phyloP scores from a whole-genome alignment of 2,888 invertebrate species.

The Diplazon laetatorius region DNA sequence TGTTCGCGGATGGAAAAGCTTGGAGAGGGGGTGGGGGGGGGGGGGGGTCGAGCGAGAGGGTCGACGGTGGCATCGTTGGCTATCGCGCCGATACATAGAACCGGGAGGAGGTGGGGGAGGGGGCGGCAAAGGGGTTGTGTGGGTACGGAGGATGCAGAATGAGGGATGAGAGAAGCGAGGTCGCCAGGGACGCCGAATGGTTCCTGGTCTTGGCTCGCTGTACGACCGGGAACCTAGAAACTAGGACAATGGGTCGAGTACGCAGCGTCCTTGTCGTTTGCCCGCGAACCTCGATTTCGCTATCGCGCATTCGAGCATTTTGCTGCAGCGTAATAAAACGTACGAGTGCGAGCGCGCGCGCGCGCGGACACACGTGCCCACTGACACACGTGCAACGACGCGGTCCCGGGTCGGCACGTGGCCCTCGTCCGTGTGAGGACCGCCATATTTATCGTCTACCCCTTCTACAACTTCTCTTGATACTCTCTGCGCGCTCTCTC shows the following conservation, averaged over 20 bases:
- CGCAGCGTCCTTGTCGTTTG: slow-evolving; percentile 35
- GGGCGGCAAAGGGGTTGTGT: background rate
- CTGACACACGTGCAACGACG: slow-evolving; percentile 70
- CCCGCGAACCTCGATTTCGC: slow-evolving; percentile 1
- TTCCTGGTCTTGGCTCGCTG: slow-evolving; percentile 55
- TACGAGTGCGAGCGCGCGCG: too few relatives aligned
- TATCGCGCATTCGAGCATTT: background rate
- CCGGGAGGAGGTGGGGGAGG: background rate
- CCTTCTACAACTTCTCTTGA: slow-evolving; percentile 1
- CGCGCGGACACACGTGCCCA: slow-evolving; percentile 77
- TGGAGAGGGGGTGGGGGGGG: background rate
- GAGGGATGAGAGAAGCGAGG: slow-evolving; percentile 23
- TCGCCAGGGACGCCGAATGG: slow-evolving; percentile 55
- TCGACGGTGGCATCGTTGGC: slow-evolving; percentile 13
- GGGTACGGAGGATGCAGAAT: too few relatives aligned
- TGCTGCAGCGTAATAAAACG: slow-evolving; percentile 32
- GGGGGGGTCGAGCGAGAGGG: background rate
- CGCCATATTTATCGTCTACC: slow-evolving; percentile 36
- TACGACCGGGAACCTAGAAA: slow-evolving; percentile 71
- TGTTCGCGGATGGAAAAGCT: background rate
- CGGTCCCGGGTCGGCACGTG: slow-evolving; percentile 63
- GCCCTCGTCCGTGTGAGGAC: slow-evolving; percentile 55
- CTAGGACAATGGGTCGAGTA: slow-evolving; percentile 81
- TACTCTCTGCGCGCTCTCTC: slow-evolving; percentile 9
- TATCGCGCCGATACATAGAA: background rate